phyloP scores from a whole-genome alignment of 1,140 invertebrate species.

The Antheraea mylitta region DNA sequence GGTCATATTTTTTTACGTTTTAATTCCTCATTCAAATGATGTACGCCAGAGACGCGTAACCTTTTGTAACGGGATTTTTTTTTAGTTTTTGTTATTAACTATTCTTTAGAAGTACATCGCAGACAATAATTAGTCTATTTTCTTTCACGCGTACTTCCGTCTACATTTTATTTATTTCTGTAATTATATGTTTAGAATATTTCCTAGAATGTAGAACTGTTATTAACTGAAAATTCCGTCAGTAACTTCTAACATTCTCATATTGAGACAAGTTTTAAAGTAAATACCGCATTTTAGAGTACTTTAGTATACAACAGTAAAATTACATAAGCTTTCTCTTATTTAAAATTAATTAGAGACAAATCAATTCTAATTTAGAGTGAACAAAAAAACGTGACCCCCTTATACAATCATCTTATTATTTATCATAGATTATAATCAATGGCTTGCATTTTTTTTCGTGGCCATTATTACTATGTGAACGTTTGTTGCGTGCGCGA shows the following conservation, averaged over 20 bases:
- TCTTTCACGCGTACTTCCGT: neutral
- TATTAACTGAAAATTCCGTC: no score
- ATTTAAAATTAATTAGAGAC: neutral
- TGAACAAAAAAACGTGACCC: no score
- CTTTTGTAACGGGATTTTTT: slow-evolving; percentile 40
- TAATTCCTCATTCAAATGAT: slow-evolving; percentile 76
- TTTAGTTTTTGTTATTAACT: slow-evolving; percentile 2
- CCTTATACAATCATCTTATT: neutral
- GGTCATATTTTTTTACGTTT: slow-evolving; percentile 74
- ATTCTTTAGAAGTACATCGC: neutral
- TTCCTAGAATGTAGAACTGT: no score
- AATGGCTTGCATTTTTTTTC: slow-evolving; percentile 25
- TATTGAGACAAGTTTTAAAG: no score
- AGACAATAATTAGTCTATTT: neutral
- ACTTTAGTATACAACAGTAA: neutral
- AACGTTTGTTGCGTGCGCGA: slow-evolving; percentile 39
- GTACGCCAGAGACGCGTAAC: slow-evolving; percentile 66
- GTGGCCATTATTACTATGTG: slow-evolving; percentile 15
- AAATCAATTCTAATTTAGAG: neutral
- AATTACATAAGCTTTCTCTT: neutral
- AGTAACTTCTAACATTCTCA: no score
- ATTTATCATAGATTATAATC: slow-evolving; percentile 44
- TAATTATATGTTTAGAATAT: no score
- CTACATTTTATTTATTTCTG: neutral
- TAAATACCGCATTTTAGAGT: no score